Conservation (phyloP, 1,140 invertebrate species). For the Drosophila lowei region DNA sequence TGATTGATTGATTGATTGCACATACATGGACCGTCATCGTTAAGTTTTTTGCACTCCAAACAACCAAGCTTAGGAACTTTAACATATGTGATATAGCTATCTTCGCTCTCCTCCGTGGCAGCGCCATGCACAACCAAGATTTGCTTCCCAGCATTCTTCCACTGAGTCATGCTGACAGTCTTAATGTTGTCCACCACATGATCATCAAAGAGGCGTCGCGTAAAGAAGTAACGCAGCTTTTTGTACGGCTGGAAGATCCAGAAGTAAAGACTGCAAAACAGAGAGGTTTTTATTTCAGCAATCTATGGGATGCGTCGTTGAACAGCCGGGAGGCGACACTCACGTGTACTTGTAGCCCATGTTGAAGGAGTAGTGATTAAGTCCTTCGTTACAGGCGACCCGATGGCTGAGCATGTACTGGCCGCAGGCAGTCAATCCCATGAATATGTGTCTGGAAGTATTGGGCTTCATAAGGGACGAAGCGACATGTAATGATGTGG, state of each 20-base stretch:
- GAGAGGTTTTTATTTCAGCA: not conserved
- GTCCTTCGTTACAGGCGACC: slow-evolving; percentile 85
- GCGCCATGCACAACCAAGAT: slow-evolving; percentile 85
- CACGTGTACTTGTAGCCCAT: slow-evolving; percentile 82
- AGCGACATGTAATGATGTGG: too few species aligned
- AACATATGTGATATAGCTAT: slow-evolving; percentile 81
- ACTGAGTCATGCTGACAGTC: slow-evolving; percentile 85
- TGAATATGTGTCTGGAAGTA: slow-evolving; percentile 90
- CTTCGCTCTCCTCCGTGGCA: slow-evolving; percentile 77
- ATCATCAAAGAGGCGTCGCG: slow-evolving; percentile 85
- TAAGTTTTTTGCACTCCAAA: slow-evolving; percentile 81
- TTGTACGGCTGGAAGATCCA: slow-evolving; percentile 82
- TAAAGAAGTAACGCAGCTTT: slow-evolving; percentile 67
- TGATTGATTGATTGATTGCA: not conserved
- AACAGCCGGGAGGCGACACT: slow-evolving; percentile 9
- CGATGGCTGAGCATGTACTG: slow-evolving; percentile 96
- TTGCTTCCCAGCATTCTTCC: slow-evolving; percentile 85
- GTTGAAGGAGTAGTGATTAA: slow-evolving; percentile 79
- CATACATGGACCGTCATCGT: slow-evolving; percentile 74
- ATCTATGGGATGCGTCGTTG: not conserved
- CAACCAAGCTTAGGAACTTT: slow-evolving; percentile 83
- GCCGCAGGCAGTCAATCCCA: slow-evolving; percentile 96
- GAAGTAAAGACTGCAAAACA: slow-evolving; percentile 66
- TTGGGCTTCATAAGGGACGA: slow-evolving; percentile 43
- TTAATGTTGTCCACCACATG: slow-evolving; percentile 85